Base-by-base conservation (phyloP, 2,113 vertebrate species). In the Ploceus nigricollis region DNA sequence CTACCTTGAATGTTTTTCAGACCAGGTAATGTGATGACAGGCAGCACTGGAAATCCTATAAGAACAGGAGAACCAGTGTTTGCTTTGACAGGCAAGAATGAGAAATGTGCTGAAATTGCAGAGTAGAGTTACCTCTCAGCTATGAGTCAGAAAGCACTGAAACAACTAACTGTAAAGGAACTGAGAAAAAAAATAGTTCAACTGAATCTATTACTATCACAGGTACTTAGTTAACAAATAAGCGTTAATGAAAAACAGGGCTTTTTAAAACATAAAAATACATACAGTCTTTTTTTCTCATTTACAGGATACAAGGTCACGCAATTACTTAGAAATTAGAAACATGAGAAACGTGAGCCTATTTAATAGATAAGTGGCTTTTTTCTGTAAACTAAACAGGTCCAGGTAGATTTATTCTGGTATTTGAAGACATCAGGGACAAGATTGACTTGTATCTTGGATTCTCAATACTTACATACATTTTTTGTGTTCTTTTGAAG, bases 401-500 rank as follows among this genome's bases (percentile, higher is more conserved):
- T 89, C 42, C 31, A 58, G 82, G 8, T 16, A 76, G 58, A 82
- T 95, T 90, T 85, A 61, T 89, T 39, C 33, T 93, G 44, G 12
- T 15, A n/a, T 92, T 96, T 94, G 75, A 75, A 92, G 54, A 83
- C 28, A 51, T 83, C 25, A 57, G 21, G 57, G 78, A n/a, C 44
- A 27, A 47, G 24, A 33, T 22, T 65, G 9, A 23, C 22, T 78
- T 75, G 6, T 40, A 7, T 42, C 25, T 22, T 58, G 48, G 6
- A 3, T 77, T 92, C 17, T 94, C 40, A 70, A 4, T 94, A 91
- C 69, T 95, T 88, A 95, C 37, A 33, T 47, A 23, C 0, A 1
- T 4, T 77, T 84, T 95, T 90, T 89, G n/a, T 96, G 44, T 88
- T 96, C 83, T 95, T 95, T 97, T 97, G 69, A 98, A 99, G 99